Conservation (phyloP, 2,113 vertebrate species). For the Leucoraja erinaceus region DNA sequence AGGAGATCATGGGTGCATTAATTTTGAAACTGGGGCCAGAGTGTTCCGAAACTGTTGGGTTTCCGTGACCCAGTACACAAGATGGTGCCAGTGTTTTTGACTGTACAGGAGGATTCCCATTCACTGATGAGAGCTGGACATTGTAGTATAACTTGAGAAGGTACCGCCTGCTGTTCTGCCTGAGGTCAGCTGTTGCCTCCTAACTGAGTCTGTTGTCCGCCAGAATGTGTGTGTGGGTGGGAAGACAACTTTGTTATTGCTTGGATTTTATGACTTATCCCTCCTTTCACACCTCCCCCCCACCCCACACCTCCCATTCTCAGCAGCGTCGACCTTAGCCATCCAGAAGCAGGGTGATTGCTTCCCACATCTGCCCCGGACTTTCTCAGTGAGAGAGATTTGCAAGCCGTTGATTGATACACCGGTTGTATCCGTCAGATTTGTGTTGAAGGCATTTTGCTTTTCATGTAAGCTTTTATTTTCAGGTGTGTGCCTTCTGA, state of each 20-base stretch:
- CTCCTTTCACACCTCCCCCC: neutral
- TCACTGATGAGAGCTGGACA: neutral
- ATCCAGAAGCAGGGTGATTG: neutral
- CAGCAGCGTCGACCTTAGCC: neutral
- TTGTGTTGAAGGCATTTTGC: neutral
- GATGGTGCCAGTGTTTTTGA: neutral
- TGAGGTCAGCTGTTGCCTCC: constrained; percentile 16
- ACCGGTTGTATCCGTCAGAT: neutral
- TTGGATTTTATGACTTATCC: constrained; percentile 25
- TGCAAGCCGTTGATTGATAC: neutral
- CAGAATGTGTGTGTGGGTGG: constrained; percentile 18
- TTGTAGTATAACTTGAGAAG: neutral
- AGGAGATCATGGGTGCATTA: neutral
- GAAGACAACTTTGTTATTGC: constrained; percentile 36
- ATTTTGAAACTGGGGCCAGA: neutral
- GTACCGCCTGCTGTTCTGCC: neutral
- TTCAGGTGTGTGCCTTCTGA: neutral
- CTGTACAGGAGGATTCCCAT: neutral
- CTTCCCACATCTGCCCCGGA: neutral
- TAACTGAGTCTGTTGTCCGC: constrained; percentile 21
- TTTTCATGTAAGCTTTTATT: neutral
- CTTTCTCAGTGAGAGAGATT: neutral
- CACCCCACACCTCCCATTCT: neutral
- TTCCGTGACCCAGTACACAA: neutral
- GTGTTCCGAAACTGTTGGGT: neutral